Percentiles rank a stretch among this genome's conserved stretches.
Evolutionary conservation across 2,888 invertebrate genomes (phyloP).

Genomic region (Philonicus albiceps): DNA sequence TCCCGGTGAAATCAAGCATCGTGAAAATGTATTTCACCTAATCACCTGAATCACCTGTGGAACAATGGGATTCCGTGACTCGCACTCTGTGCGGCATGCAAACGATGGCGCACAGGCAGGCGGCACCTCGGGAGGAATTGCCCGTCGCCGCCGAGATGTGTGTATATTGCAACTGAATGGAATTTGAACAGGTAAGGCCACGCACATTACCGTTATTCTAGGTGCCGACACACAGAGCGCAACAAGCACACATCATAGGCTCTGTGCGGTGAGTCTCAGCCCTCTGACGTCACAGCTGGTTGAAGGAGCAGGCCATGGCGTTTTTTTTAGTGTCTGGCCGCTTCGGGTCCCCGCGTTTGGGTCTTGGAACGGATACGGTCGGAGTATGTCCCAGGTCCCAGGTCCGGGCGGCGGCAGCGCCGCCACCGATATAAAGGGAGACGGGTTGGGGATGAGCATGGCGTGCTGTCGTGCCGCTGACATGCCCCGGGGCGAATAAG

Average conservation of each 20-base stretch:
- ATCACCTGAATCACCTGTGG: constrained; percentile 32
- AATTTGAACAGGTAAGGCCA: constrained; percentile 28
- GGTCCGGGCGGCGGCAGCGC: neutral
- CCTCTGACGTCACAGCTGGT: neutral
- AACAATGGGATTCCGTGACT: constrained; percentile 44
- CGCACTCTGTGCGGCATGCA: constrained; percentile 39
- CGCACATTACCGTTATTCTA: constrained; percentile 44
- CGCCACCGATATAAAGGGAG: neutral
- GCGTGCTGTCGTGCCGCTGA: constrained; percentile 17
- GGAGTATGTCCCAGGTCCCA: neutral
- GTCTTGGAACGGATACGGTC: neutral
- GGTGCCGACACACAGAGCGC: neutral
- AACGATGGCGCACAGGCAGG: neutral
- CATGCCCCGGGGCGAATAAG: constrained; percentile 26
- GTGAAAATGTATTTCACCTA: constrained; percentile 36
- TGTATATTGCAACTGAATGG: constrained; percentile 8
- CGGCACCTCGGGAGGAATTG: constrained; percentile 6
- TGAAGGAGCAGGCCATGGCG: constrained; percentile 14
- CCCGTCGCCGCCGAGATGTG: neutral
- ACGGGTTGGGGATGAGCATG: constrained; percentile 31
- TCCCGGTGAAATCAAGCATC: neutral
- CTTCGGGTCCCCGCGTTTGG: neutral
- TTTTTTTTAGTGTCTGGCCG: neutral
- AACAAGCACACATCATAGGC: constrained; percentile 26
- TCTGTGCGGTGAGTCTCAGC: neutral